Base-by-base conservation (phyloP, 2,113 vertebrate species). In the Ameiurus melas region DNA sequence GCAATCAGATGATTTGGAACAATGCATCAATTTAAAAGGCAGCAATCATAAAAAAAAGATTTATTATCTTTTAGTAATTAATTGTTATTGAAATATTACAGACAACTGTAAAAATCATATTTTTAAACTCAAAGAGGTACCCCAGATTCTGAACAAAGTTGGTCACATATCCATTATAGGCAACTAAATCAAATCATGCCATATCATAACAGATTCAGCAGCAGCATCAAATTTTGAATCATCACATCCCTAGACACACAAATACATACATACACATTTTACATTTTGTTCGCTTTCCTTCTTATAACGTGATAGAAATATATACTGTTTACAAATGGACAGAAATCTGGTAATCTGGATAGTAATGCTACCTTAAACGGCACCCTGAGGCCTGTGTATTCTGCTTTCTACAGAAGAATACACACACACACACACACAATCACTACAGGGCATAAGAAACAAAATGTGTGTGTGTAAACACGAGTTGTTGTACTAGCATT, bases 401-500 rank as follows among this genome's bases (percentile, higher is more conserved):
- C 17, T 57, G 55, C 17, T 57, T 57, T 57, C 55, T 19, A 5
- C 17, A 19, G 55, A 57, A 57, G 55, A 57, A 57, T 57, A 71
- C 70, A 66, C 33, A 66, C 36, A 85, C 68, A 64, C 33, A 66
- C 12, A 47, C 39, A 30, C 33, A 51, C 43, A 84, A 36, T 20
- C n/a, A 84, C 39, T 43, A 47, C 2, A 75, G 20, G 39, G 62
- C 27, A 70, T n/a, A 70, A 55, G n/a, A 17, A 71, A 84, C 43
- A 70, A 64, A 84, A 84, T 36, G 64, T 12, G 53, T 53, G 70
- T 39, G 33, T 60, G 55, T 77, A 51, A 77, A 78, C 57, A 62
- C 25, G 57, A 5, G 36, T 43, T 58, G 78, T 30, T 77, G 73
- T 64, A 78, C 80, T 62, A 81, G 30, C 22, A 20, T 47, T 62